Percentiles rank a stretch among this genome's conserved stretches.
Evolutionary conservation across 30 jellyfish, hydroid and myxozoan genomes (phyloP).

Genomic region (Hydractinia symbiolongicarpus): DNA sequence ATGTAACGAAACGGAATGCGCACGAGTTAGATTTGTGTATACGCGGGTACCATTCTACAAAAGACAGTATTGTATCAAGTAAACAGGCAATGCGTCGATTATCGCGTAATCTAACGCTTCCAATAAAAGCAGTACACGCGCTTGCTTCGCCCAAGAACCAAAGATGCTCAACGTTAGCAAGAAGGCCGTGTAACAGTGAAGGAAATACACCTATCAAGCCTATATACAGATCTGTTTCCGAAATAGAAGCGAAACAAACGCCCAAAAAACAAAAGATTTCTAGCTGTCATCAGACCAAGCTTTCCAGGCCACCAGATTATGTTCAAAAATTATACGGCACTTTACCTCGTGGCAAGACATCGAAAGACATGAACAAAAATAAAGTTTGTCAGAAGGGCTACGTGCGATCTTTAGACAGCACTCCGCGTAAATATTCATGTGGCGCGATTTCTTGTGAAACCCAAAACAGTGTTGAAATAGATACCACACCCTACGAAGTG

Average conservation of each 20-base stretch:
- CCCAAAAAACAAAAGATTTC: constrained; percentile 2
- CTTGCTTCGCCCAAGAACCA: neutral
- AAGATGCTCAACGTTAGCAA: neutral
- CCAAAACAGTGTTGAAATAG: too few species aligned
- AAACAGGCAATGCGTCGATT: neutral
- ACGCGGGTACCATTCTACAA: too few species aligned
- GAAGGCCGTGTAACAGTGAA: neutral
- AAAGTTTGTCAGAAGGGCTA: neutral
- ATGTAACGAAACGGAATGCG: too few species aligned
- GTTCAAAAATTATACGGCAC: constrained; percentile 15
- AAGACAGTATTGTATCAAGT: too few species aligned
- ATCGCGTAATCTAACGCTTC: constrained; percentile 1
- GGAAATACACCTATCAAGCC: neutral
- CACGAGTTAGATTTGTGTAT: too few species aligned
- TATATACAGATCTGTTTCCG: constrained; percentile 11
- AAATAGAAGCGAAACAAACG: neutral
- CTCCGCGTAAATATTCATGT: constrained; percentile 4
- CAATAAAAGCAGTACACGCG: neutral
- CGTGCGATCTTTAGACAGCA: constrained; percentile 3
- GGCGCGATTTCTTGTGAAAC: neutral
- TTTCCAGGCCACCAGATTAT: neutral
- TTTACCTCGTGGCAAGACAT: neutral
- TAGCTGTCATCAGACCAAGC: neutral
- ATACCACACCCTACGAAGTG: too few species aligned
- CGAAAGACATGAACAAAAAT: neutral